A percentile compares a stretch with the other conserved stretches of the same genome.
These are phyloP conservation scores for Manis pentadactyla DNA, from an alignment of 2,797 vertebrate genomes.

Conservation along the genomic window DNA sequence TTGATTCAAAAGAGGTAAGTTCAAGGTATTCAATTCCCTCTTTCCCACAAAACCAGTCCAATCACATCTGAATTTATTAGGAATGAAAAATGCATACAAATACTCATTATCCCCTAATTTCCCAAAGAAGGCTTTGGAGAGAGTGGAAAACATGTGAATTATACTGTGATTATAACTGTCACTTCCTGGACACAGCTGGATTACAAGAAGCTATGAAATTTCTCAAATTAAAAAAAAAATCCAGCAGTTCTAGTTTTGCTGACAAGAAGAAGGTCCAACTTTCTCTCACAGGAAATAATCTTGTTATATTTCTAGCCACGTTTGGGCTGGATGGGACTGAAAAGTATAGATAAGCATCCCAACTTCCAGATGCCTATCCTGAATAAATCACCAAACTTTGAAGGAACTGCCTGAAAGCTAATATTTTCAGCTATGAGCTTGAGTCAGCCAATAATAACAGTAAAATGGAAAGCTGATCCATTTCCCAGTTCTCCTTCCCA, in stretches of 20 bases:
- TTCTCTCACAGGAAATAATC: constrained; percentile 47
- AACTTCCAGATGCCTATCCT: constrained; percentile 61
- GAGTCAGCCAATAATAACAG: constrained; percentile 34
- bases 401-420: constrained; percentile 46
- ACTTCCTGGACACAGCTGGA: constrained; percentile 26
- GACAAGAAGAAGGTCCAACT: constrained; percentile 50
- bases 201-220: constrained; percentile 48
- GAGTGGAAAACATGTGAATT: neutral
- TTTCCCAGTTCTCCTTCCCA: neutral
- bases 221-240: constrained; percentile 3
- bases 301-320: constrained; percentile 66
- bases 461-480: neutral
- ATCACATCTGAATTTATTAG: constrained; percentile 34
- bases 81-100: constrained; percentile 34
- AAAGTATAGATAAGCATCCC: constrained; percentile 48
- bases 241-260: constrained; percentile 45
- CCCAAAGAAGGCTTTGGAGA: neutral
- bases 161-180: constrained; percentile 29
- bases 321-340: constrained; percentile 1
- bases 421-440: constrained; percentile 47
- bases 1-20: constrained; percentile 28
- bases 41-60: neutral
- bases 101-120: neutral
- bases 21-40: neutral
- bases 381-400: constrained; percentile 70